A percentile compares a stretch with the other conserved stretches of the same genome.
Evolutionary conservation across 2,113 vertebrate species (phyloP).

Genomic region (Scomber colias): DNA sequence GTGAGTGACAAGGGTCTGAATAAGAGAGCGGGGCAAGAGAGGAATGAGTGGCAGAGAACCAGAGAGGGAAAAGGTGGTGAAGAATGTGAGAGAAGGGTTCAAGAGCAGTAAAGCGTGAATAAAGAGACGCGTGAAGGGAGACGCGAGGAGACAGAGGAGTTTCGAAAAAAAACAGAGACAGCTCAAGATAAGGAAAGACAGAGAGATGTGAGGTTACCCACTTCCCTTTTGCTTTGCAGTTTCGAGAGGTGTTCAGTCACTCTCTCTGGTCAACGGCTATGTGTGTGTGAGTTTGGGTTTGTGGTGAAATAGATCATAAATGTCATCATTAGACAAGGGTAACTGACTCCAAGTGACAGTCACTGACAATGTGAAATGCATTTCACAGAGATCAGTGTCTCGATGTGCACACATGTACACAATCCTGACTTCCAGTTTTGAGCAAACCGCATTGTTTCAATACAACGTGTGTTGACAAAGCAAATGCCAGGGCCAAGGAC

Average conservation of each 20-base stretch:
- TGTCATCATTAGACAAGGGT: slow-evolving; percentile 29
- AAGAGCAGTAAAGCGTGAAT: slow-evolving; percentile 59
- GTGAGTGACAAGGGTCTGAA: slow-evolving; percentile 61
- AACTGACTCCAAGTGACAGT: slow-evolving; percentile 26
- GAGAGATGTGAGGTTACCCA: slow-evolving; percentile 70
- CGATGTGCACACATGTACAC: neutral
- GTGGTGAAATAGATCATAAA: slow-evolving; percentile 37
- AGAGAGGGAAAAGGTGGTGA: slow-evolving; percentile 32
- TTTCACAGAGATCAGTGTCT: slow-evolving; percentile 44
- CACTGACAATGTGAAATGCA: neutral
- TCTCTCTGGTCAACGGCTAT: slow-evolving; percentile 51
- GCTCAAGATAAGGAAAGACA: slow-evolving; percentile 48
- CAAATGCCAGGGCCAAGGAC: slow-evolving; percentile 5
- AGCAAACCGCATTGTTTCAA: slow-evolving; percentile 21
- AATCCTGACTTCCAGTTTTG: slow-evolving; percentile 64
- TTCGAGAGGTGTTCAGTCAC: slow-evolving; percentile 49
- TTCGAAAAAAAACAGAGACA: slow-evolving; percentile 32
- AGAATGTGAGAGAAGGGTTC: slow-evolving; percentile 44
- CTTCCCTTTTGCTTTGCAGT: slow-evolving; percentile 73
- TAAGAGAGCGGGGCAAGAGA: slow-evolving; percentile 37
- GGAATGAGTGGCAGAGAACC: slow-evolving; percentile 53
- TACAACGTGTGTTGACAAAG: slow-evolving; percentile 31
- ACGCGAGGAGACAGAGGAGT: slow-evolving; percentile 48
- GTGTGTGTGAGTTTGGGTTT: neutral
- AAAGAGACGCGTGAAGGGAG: slow-evolving; percentile 47